Percentiles rank a stretch among this genome's conserved stretches.
These are phyloP conservation scores for Xestia c-nigrum DNA, from an alignment of 2,888 invertebrate genomes.

Conservation along the genomic window DNA sequence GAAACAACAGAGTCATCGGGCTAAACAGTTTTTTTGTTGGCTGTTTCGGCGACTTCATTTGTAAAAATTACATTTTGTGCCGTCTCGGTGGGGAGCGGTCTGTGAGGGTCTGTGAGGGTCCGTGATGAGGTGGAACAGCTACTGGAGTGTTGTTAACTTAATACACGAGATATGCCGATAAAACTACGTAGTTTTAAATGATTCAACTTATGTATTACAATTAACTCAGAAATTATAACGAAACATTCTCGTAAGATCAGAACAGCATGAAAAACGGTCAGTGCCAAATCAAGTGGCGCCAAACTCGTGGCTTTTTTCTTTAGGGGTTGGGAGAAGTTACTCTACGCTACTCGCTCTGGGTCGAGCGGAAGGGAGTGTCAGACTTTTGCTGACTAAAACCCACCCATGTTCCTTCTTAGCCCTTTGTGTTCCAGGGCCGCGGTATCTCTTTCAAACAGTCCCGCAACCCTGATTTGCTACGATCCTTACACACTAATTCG, in stretches of 20 bases:
- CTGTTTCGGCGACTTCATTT: constrained; percentile 75
- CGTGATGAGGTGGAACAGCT: constrained; percentile 1
- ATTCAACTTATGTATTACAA: neutral
- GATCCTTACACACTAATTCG: neutral
- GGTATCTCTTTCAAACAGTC: no score
- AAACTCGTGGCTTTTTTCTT: neutral
- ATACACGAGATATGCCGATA: neutral
- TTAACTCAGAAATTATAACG: neutral
- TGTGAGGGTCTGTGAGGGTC: neutral
- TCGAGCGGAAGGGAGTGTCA: no score
- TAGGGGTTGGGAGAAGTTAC: neutral
- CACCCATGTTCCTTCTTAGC: no score
- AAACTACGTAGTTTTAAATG: neutral
- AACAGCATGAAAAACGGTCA: neutral
- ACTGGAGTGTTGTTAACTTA: neutral
- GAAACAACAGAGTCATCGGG: constrained; percentile 73
- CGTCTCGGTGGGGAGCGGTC: constrained; percentile 1
- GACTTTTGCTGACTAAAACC: no score
- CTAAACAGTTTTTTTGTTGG: constrained; percentile 72
- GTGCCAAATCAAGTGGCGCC: neutral
- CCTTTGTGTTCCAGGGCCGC: no score
- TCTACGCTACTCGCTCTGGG: no score
- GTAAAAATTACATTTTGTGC: constrained; percentile 73
- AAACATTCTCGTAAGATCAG: neutral
- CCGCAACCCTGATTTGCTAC: neutral